Percentiles rank a stretch among this genome's conserved stretches.
Evolutionary conservation across 2,113 vertebrate genomes (phyloP).

Genomic region (Sinocyclocheilus maitianheensis): DNA sequence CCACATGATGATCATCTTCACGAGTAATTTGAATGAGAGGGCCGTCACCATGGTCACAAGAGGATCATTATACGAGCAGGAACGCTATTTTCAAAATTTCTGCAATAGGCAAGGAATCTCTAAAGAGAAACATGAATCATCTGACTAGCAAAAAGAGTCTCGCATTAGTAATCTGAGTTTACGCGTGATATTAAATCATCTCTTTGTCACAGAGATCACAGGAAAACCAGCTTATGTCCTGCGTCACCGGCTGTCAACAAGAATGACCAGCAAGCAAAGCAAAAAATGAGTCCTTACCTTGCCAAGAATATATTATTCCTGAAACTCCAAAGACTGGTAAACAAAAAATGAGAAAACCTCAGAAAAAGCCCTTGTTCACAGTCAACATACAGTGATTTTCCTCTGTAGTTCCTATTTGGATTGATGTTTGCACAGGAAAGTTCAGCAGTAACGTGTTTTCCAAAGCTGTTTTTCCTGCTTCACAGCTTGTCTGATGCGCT

Average conservation of each 20-base stretch:
- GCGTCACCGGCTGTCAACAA: not conserved
- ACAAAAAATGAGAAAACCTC: too few relatives aligned
- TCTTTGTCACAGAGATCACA: constrained; percentile 26
- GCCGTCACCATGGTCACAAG: constrained; percentile 21
- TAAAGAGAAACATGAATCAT: not conserved
- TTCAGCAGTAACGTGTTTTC: not conserved
- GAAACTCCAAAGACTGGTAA: constrained; percentile 9
- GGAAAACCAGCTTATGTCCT: not conserved
- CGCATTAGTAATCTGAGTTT: too few relatives aligned
- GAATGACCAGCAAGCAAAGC: not conserved
- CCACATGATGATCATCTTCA: constrained; percentile 22
- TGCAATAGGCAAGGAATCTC: not conserved
- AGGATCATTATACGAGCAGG: not conserved
- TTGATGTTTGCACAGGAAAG: not conserved
- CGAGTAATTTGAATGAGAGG: constrained; percentile 15
- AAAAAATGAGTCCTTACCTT: constrained; percentile 50
- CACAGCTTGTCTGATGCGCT: constrained; percentile 16
- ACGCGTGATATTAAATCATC: not conserved
- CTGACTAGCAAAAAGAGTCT: not conserved
- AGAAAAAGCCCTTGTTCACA: not conserved
- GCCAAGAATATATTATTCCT: not conserved
- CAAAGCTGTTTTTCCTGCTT: constrained; percentile 50
- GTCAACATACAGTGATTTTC: not conserved
- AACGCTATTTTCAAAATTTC: not conserved
- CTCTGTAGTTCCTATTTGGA: not conserved